A percentile compares a stretch with the other conserved stretches of the same genome.
These are phyloP conservation scores for Pachypeltis micranthus DNA, from an alignment of 1,140 invertebrate genomes.

Conservation along the genomic window DNA sequence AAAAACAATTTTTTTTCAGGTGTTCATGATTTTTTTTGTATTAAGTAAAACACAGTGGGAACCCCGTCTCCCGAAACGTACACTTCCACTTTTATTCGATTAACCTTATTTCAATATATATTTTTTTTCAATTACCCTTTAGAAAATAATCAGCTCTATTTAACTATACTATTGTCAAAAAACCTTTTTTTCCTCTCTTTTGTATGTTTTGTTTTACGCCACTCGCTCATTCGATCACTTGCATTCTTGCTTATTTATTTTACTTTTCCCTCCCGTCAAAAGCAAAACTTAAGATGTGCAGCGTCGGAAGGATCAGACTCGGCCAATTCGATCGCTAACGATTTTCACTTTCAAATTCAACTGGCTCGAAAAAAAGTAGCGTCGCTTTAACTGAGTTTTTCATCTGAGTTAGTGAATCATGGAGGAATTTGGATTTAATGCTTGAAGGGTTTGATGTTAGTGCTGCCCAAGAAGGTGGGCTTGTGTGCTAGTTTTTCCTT, in stretches of 20 bases:
- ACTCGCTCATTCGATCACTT: no score
- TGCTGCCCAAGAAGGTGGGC: no score
- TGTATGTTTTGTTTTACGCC: no score
- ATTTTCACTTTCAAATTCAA: background rate
- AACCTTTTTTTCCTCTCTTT: no score
- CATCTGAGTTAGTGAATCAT: no score
- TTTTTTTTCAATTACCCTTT: background rate
- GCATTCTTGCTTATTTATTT: background rate
- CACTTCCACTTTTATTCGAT: constrained; percentile 1
- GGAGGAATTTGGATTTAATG: no score
- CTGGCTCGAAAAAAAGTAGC: no score
- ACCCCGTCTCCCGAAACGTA: constrained; percentile 5
- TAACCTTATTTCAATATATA: background rate
- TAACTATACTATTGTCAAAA: constrained; percentile 6
- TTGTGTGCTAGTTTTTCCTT: no score
- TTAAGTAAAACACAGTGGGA: constrained; percentile 1
- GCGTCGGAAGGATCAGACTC: constrained; percentile 7
- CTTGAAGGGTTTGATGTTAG: no score
- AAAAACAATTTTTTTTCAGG: constrained; percentile 4
- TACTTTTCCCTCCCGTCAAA: background rate
- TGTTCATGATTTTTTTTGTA: constrained; percentile 11
- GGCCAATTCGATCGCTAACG: background rate
- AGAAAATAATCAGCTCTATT: constrained; percentile 10
- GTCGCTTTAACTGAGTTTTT: no score
- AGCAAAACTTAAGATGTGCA: background rate